Evolutionary conservation across 2,888 invertebrate species (phyloP).

Genomic region (Leucophora obtusa): DNA sequence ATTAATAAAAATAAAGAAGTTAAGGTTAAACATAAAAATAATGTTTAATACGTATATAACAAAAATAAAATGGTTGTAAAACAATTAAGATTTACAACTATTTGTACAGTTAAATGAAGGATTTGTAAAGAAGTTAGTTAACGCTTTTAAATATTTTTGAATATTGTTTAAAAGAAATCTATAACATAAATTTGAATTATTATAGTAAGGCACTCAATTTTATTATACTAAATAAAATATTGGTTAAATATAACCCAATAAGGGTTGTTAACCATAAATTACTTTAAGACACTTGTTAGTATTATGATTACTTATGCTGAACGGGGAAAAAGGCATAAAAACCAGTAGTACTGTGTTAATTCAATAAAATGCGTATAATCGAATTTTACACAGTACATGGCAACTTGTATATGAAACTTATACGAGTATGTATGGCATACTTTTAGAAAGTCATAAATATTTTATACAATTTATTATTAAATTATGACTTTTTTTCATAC

Average conservation of each 20-base stretch:
- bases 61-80: constrained; percentile 25
- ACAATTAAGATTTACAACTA: constrained; percentile 15
- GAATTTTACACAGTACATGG: constrained; percentile 59
- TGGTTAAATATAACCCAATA: no score
- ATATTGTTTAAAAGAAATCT: not conserved
- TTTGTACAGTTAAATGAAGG: not conserved
- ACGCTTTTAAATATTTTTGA: not conserved
- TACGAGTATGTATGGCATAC: constrained; percentile 9
- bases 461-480: constrained; percentile 67
- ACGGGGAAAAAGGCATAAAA: not conserved
- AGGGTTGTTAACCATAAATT: constrained; percentile 33
- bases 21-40: not conserved
- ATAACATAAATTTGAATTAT: not conserved
- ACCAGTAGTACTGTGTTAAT: constrained; percentile 51
- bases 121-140: not conserved
- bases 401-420: not conserved
- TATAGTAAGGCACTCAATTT: not conserved
- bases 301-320: constrained; percentile 25
- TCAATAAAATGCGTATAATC: constrained; percentile 62
- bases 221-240: not conserved
- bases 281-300: constrained; percentile 44
- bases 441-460: constrained; percentile 66
- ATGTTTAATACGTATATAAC: not conserved
- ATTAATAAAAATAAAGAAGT: constrained; percentile 37
- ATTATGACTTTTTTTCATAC: constrained; percentile 62